Evolutionary conservation across 2,113 vertebrate species (phyloP).

Genomic region (Entomyzon cyanotis): DNA sequence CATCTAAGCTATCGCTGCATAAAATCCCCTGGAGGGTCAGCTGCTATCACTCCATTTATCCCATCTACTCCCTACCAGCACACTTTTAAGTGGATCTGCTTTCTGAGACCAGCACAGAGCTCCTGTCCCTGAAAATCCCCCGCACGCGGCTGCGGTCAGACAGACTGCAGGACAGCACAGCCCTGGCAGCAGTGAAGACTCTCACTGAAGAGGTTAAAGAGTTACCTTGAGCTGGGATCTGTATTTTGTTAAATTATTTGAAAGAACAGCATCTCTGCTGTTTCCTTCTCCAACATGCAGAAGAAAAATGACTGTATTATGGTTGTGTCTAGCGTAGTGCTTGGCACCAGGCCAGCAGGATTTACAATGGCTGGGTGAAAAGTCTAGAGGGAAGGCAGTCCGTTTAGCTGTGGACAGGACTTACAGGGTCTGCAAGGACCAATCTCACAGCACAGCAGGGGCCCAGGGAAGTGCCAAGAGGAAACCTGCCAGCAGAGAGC

Average conservation of each 20-base stretch:
- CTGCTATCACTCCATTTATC: not conserved
- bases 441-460: not conserved
- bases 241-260: conserved; percentile 71
- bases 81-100: not conserved
- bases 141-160: not conserved
- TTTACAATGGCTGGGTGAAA: conserved; percentile 69
- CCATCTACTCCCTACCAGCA: not conserved
- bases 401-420: conserved; percentile 18
- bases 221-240: conserved; percentile 68
- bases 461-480: not conserved
- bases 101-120: not conserved
- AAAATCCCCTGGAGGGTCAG: not conserved
- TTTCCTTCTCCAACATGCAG: conserved; percentile 62
- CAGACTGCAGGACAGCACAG: conserved; percentile 1
- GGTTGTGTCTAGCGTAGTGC: conserved; percentile 59
- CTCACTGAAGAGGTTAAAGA: conserved; percentile 62
- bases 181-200: not conserved
- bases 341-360: conserved; percentile 61
- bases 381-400: conserved; percentile 63
- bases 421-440: conserved; percentile 47
- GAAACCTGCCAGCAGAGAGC: conserved; percentile 46
- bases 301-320: conserved; percentile 72
- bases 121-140: not conserved
- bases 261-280: conserved; percentile 69
- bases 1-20: not conserved